Evolutionary conservation across 2,113 vertebrate species (phyloP).

Genomic region (Sinocyclocheilus maitianheensis): DNA sequence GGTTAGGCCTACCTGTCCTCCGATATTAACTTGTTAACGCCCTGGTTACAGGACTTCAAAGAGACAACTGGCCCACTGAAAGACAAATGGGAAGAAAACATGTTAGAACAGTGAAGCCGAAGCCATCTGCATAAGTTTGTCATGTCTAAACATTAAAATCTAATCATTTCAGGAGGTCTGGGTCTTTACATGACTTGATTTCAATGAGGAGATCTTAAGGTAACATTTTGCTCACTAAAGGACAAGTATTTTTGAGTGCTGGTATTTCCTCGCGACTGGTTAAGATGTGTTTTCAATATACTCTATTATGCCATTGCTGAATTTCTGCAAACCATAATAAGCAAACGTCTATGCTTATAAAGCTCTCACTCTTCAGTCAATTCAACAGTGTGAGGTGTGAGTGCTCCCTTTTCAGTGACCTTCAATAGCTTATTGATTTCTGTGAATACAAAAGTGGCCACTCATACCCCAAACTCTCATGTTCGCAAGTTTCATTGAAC

Average conservation of each 20-base stretch:
- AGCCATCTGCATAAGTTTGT: neutral
- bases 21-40: constrained; percentile 6
- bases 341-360: too few relatives aligned
- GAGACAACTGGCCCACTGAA: constrained; percentile 7
- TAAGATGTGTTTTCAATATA: neutral
- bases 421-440: constrained; percentile 75
- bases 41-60: neutral
- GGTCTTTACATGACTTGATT: neutral
- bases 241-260: neutral
- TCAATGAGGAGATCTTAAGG: neutral
- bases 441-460: constrained; percentile 54
- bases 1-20: constrained; percentile 9
- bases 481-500: constrained; percentile 45
- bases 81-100: constrained; percentile 9
- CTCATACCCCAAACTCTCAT: constrained; percentile 49
- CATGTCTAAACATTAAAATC: constrained; percentile 5
- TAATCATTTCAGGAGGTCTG: neutral
- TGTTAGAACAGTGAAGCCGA: neutral
- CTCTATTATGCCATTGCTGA: neutral
- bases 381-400: constrained; percentile 40
- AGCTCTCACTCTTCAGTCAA: too few relatives aligned
- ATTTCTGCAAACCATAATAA: neutral
- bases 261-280: neutral
- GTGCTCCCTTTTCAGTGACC: constrained; percentile 65
- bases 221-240: neutral